Percentiles rank a stretch among this genome's conserved stretches.
Evolutionary conservation across 2,888 invertebrate species (phyloP).

Genomic region (Leptogaster cylindrica): DNA sequence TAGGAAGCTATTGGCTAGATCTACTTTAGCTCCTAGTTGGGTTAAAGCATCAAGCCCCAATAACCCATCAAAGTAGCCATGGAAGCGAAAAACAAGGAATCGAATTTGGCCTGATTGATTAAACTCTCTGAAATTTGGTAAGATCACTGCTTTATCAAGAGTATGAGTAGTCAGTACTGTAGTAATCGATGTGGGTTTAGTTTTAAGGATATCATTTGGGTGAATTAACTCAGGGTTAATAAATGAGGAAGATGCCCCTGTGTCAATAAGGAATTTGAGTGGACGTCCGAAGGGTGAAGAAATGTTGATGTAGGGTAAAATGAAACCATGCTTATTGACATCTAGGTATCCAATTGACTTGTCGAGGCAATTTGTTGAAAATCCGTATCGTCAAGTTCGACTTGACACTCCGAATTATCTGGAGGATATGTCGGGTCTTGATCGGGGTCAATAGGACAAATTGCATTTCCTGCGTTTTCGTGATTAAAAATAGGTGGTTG

Average conservation of each 20-base stretch:
- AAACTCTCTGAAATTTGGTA: constrained; percentile 35
- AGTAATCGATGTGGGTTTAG: constrained; percentile 11
- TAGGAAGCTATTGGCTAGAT: constrained; percentile 4
- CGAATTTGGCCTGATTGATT: constrained; percentile 24
- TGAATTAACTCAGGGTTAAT: constrained; percentile 15
- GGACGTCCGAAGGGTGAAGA: no score
- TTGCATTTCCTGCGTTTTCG: no score
- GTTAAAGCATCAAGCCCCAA: constrained; percentile 27
- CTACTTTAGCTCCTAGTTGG: constrained; percentile 35
- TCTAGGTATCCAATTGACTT: no score
- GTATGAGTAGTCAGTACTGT: constrained; percentile 11
- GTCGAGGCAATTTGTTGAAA: no score
- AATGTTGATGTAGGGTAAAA: no score
- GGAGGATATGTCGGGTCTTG: no score
- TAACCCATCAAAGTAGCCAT: constrained; percentile 38
- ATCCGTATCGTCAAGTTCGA: no score
- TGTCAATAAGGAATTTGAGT: constrained; percentile 33
- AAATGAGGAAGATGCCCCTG: constrained; percentile 36
- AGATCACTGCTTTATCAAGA: constrained; percentile 14
- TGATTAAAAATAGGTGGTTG: no score
- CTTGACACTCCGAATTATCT: no score
- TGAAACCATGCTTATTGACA: no score
- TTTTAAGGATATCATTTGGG: not conserved
- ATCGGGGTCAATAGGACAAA: no score
- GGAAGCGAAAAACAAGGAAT: constrained; percentile 33